These are phyloP conservation scores for Archivesica marissinica DNA, from an alignment of 1,140 invertebrate species.

Conservation along the genomic window DNA sequence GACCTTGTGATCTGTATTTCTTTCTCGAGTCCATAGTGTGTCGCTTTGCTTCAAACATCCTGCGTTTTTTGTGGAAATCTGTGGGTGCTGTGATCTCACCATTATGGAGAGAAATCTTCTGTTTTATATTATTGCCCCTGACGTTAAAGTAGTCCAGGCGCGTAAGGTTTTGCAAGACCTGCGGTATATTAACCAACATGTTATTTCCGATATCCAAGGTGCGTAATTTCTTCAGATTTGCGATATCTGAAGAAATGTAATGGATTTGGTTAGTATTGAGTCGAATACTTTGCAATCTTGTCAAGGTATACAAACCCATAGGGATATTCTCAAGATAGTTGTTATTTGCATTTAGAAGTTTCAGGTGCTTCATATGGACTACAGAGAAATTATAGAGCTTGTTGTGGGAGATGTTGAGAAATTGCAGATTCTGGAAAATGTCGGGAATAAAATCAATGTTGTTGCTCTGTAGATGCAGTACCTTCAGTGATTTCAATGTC, in stretches of 20 bases:
- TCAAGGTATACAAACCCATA: constrained; percentile 72
- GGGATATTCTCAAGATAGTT: constrained; percentile 79
- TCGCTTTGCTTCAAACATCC: constrained; percentile 45
- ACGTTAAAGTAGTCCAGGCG: constrained; percentile 78
- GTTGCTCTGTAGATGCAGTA: constrained; percentile 78
- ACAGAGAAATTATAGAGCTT: constrained; percentile 76
- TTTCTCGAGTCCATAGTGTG: background rate
- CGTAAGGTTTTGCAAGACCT: constrained; percentile 73
- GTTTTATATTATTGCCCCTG: constrained; percentile 71
- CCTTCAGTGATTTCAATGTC: constrained; percentile 69
- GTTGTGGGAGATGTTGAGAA: constrained; percentile 78
- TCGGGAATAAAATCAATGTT: constrained; percentile 72
- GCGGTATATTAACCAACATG: constrained; percentile 73
- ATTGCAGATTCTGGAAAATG: constrained; percentile 71
- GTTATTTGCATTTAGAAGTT: constrained; percentile 74
- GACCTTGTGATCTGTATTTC: background rate
- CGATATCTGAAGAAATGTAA: constrained; percentile 77
- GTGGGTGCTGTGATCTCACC: constrained; percentile 36
- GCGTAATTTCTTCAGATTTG: constrained; percentile 73
- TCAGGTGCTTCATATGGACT: constrained; percentile 72
- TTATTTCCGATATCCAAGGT: constrained; percentile 80
- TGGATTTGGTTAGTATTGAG: constrained; percentile 76
- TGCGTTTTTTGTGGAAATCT: constrained; percentile 34
- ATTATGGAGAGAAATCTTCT: constrained; percentile 29
- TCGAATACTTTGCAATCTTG: constrained; percentile 72